Conservation (phyloP, 2,113 vertebrate species). For the Baryphthengus martii region DNA sequence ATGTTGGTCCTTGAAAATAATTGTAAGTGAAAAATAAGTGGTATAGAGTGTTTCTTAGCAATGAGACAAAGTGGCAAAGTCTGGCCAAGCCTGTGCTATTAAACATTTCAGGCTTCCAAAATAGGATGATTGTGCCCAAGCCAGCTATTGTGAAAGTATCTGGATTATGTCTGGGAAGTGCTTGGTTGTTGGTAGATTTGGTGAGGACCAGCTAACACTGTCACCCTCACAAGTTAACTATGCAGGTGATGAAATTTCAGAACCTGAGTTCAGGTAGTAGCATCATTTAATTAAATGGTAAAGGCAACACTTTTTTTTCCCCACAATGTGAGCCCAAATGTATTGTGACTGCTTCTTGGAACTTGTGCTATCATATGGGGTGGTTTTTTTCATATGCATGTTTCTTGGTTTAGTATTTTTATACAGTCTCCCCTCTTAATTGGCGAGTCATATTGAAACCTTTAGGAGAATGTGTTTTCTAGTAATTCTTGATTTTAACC, state of each 20-base stretch:
- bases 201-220: background rate
- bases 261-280: background rate
- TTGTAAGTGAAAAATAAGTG: background rate
- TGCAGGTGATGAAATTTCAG: background rate
- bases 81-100: background rate
- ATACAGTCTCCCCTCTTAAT: background rate
- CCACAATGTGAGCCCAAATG: background rate
- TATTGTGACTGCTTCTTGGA: background rate
- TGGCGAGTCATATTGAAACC: background rate
- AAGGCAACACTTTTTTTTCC: background rate
- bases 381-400: background rate
- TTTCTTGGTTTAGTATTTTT: background rate
- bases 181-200: background rate
- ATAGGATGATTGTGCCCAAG: background rate
- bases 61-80: background rate
- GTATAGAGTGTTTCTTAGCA: background rate
- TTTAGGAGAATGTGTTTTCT: background rate
- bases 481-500: background rate
- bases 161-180: background rate
- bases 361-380: background rate
- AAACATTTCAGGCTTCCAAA: background rate
- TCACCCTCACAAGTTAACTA: background rate
- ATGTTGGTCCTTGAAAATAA: background rate
- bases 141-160: background rate
- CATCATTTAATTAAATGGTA: background rate